A percentile compares a stretch with the other conserved stretches of the same genome.
Conservation (phyloP, 2,888 invertebrate species). For the Acanthosepion pharaonis region DNA sequence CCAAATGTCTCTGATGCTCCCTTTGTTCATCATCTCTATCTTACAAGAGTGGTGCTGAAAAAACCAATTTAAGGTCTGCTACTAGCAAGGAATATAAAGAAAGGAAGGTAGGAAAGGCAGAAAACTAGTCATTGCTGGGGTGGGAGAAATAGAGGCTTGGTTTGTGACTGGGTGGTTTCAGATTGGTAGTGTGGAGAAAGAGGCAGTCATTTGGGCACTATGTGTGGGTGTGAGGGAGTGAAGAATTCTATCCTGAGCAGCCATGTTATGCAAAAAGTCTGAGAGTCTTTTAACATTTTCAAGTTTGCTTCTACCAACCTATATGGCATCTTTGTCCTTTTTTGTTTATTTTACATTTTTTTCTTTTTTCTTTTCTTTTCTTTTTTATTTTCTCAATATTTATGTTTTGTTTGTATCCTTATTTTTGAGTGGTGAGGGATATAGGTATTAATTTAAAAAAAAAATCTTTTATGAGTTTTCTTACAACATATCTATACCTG, state of each 20-base stretch:
- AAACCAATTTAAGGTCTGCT: not conserved
- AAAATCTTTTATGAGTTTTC: too few relatives aligned
- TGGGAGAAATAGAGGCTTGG: not conserved
- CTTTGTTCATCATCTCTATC: not conserved
- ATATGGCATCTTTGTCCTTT: not conserved
- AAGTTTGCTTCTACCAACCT: not conserved
- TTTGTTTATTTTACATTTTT: not conserved
- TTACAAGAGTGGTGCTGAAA: not conserved
- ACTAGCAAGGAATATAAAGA: not conserved
- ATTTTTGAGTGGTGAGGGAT: not conserved
- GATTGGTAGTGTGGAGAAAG: not conserved
- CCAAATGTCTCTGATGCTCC: not conserved
- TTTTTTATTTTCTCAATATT: not conserved
- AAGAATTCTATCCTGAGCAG: constrained; percentile 36
- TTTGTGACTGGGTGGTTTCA: not conserved
- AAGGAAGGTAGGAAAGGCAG: not conserved
- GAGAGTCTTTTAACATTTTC: not conserved
- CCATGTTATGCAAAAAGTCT: not conserved
- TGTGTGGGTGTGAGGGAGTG: not conserved
- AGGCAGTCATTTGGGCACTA: constrained; percentile 5
- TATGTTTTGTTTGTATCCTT: not conserved
- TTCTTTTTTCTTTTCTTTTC: too few relatives aligned
- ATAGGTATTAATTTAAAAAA: too few relatives aligned
- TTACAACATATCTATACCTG: too few relatives aligned
- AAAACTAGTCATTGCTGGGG: not conserved